These are phyloP conservation scores for Fukomys damarensis DNA, from an alignment of 2,113 vertebrate genomes.

Conservation along the genomic window DNA sequence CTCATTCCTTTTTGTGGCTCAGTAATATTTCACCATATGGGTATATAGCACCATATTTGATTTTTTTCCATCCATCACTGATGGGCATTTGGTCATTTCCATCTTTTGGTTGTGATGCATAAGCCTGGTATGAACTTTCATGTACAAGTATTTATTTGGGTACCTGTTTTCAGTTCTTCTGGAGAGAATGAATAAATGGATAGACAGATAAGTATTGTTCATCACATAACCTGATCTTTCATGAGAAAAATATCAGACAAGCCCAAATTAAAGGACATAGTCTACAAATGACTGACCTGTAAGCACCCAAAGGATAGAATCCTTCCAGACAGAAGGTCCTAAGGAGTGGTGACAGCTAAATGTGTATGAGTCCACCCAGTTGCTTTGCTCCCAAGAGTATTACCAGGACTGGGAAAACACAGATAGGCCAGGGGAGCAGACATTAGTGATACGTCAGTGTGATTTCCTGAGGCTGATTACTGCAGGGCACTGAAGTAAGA, in stretches of 20 bases:
- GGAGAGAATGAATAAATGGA: not conserved
- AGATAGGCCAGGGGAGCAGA: not conserved
- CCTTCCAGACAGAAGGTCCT: not conserved
- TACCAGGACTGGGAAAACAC: not conserved
- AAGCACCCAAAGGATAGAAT: not conserved
- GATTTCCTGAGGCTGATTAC: not conserved
- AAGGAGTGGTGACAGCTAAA: not conserved
- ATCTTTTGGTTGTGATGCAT: not conserved
- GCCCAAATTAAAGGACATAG: not conserved
- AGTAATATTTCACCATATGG: not conserved
- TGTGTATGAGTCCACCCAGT: not conserved
- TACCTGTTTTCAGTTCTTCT: not conserved
- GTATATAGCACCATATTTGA: not conserved
- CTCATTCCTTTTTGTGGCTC: not conserved
- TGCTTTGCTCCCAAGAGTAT: not conserved
- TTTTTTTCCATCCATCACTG: not conserved
- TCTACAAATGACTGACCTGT: not conserved
- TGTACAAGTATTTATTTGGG: not conserved
- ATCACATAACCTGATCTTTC: not conserved
- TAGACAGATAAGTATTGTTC: not conserved
- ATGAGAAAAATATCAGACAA: not conserved
- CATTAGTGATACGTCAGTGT: not conserved
- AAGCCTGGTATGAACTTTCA: not conserved
- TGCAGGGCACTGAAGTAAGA: not conserved
- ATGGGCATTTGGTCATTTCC: not conserved